Percentiles rank a stretch among this genome's conserved stretches.
Conservation (phyloP, 2,113 vertebrate genomes). For the Poeciliopsis prolifica region DNA sequence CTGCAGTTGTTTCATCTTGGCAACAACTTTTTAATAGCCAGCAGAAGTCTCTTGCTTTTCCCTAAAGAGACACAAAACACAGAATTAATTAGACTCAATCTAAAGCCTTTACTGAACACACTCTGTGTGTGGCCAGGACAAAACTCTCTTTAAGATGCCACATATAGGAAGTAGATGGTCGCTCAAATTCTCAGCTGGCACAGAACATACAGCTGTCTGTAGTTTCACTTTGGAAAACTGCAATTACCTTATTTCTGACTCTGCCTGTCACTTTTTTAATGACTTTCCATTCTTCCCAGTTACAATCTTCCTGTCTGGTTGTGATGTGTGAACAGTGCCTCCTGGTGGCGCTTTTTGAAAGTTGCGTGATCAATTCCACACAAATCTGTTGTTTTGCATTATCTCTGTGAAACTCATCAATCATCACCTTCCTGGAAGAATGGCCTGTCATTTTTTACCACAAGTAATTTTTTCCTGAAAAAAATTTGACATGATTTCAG, state of each 20-base stretch:
- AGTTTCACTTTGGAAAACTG: not conserved
- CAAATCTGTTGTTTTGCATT: not conserved
- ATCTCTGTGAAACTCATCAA: no score
- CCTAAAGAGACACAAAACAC: not conserved
- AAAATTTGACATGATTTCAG: no score
- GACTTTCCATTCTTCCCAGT: not conserved
- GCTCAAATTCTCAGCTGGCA: not conserved
- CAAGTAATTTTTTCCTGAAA: no score
- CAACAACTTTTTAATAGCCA: not conserved
- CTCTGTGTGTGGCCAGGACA: not conserved
- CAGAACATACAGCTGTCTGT: not conserved
- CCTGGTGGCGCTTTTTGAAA: not conserved
- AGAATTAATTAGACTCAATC: not conserved
- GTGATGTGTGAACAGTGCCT: slow-evolving; percentile 4
- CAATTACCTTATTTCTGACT: not conserved
- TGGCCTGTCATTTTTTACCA: no score
- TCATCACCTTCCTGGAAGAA: no score
- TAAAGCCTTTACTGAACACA: not conserved
- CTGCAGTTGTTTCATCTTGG: not conserved
- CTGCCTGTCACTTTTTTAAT: not conserved
- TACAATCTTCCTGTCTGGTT: not conserved
- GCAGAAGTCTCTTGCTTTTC: not conserved
- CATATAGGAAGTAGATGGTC: no score
- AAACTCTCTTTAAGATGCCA: not conserved
- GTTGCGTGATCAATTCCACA: not conserved